Evolutionary conservation across 1,140 invertebrate species (phyloP), one percentile per base, ranked within the genome.

Genomic region (Neelides sp.): DNA sequence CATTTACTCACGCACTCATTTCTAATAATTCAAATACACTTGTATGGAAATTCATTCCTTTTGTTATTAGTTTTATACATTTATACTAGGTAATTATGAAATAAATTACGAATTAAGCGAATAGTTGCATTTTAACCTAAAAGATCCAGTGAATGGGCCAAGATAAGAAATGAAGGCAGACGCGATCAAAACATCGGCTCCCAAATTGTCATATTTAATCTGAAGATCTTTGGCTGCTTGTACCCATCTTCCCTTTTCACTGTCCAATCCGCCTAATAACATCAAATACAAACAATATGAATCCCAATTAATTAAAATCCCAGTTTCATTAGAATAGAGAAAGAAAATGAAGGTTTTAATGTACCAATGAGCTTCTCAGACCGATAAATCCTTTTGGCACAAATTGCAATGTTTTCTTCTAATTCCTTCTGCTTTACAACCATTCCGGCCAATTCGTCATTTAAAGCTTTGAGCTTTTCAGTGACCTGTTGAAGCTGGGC

Each of bases 351-450:
- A n/a, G n/a, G n/a, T n/a, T n/a, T n/a, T n/a, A n/a, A n/a, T n/a
- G n/a, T n/a, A 34, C 65, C 67, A 1, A 85, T 71, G 32, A 86
- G 68, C 54, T 83, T 76, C 41, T 84, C 78, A 0, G 86, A 85
- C 48, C 85, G 66, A 37, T 77, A 75, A 68, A 90, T 77, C 62
- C 85, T 76, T 27, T 80, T 79, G 30, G 82, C 73, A 63, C 85
- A 90, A 28, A 80, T 67, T 47, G 80, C 74, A 48, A 85, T 84
- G 57, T 83, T 78, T 32, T 73, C 73, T 64, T 89, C 83, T 52
- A 88, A 73, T 47, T 83, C 73, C 0, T 64, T 59, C 50, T 74
- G 78, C 41, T 75, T 77, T 1, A 73, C 72, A 57, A 82, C 75
- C 44, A 81, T 75, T 23, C 71, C 70, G 0, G 68, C 69, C 3